Conservation (phyloP, 2,797 vertebrate species). For the Sebastes elongatus region DNA sequence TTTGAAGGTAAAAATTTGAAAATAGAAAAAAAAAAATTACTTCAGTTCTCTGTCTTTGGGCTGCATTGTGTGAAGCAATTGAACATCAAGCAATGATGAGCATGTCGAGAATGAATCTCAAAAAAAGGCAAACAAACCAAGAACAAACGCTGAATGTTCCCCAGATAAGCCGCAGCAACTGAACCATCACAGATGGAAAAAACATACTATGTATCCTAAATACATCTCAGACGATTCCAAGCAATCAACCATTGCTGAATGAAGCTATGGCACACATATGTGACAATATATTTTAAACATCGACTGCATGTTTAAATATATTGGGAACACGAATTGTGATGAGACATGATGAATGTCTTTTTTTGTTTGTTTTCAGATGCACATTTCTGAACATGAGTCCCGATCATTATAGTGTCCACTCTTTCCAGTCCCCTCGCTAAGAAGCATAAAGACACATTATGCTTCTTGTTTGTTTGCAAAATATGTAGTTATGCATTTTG, state of each 20-base stretch:
- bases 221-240: conserved; percentile 75
- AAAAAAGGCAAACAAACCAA: conserved; percentile 75
- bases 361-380: conserved; percentile 65
- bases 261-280: conserved; percentile 73
- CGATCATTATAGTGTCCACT: conserved; percentile 66
- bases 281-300: conserved; percentile 87
- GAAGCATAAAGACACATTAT: conserved; percentile 72
- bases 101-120: conserved; percentile 76
- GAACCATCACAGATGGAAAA: conserved; percentile 89
- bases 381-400: conserved; percentile 76
- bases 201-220: conserved; percentile 81
- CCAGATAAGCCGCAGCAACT: conserved; percentile 85
- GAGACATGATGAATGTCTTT: conserved; percentile 72
- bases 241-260: conserved; percentile 72
- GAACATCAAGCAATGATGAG: conserved; percentile 66
- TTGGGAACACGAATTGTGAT: conserved; percentile 75
- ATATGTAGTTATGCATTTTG: conserved; percentile 24
- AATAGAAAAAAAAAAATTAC: conserved; percentile 71
- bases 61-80: conserved; percentile 83
- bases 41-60: conserved; percentile 91
- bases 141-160: conserved; percentile 75
- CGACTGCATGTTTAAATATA: conserved; percentile 83
- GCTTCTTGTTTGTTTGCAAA: conserved; percentile 79
- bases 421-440: conserved; percentile 52
- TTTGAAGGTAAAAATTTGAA: conserved; percentile 39